phyloP scores from a whole-genome alignment of 2,113 vertebrate genomes.

The Cricetomys ansorgei region DNA sequence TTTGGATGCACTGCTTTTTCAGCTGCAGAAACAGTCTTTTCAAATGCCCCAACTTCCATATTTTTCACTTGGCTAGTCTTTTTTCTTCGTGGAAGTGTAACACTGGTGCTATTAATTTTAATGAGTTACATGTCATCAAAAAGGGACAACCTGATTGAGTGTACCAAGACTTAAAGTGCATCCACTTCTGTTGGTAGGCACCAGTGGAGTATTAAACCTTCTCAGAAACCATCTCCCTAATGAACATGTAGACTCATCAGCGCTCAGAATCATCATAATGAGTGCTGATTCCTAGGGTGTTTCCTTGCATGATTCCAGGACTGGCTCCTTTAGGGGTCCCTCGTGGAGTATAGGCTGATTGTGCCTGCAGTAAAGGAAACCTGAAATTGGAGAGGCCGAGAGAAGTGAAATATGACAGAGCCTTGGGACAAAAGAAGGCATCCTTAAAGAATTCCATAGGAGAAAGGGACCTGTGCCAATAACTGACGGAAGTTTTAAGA shows the following conservation, averaged over 20 bases:
- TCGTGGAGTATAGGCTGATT: not conserved
- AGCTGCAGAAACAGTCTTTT: not conserved
- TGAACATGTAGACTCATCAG: not conserved
- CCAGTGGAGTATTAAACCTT: slow-evolving; percentile 28
- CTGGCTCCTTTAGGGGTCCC: not conserved
- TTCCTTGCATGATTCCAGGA: not conserved
- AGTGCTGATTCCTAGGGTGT: not conserved
- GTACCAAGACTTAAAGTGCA: not conserved
- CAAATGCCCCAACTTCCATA: not conserved
- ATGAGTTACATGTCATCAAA: slow-evolving; percentile 19
- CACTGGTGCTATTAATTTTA: slow-evolving; percentile 16
- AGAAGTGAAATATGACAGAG: not conserved
- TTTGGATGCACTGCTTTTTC: not conserved
- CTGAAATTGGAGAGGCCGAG: not conserved
- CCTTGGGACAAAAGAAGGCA: not conserved
- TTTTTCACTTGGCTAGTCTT: slow-evolving; percentile 8
- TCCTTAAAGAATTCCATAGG: not conserved
- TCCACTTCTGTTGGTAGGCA: slow-evolving; percentile 8
- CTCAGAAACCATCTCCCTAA: not conserved
- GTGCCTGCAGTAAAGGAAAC: not conserved
- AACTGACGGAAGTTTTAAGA: not conserved
- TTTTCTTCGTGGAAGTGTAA: slow-evolving; percentile 39
- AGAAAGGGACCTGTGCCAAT: not conserved
- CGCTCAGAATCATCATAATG: slow-evolving; percentile 16
- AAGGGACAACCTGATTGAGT: not conserved